Evolutionary conservation across 2,888 invertebrate genomes (phyloP).

Genomic region (Odontocolon sp.): DNA sequence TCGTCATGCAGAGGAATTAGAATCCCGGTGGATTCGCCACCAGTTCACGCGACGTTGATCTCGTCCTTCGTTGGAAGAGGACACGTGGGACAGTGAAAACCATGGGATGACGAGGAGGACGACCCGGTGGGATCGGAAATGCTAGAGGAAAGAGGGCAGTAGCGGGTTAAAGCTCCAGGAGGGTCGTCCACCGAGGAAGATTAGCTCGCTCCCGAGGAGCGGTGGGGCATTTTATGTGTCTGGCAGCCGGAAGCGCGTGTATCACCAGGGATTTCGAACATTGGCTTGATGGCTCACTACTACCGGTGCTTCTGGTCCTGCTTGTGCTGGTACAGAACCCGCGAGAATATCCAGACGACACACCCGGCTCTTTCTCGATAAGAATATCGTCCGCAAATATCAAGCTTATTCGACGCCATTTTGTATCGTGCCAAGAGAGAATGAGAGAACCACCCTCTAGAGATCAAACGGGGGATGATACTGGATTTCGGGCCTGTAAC

Average conservation of each 20-base stretch:
- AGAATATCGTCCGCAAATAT: slow-evolving; percentile 33
- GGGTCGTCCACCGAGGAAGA: slow-evolving; percentile 59
- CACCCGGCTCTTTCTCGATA: slow-evolving; percentile 27
- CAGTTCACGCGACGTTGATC: slow-evolving; percentile 18
- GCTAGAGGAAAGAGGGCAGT: slow-evolving; percentile 10
- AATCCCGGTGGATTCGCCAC: not conserved
- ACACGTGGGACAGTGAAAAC: slow-evolving; percentile 37
- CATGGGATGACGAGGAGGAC: slow-evolving; percentile 22
- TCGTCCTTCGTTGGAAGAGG: slow-evolving; percentile 25
- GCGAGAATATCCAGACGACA: slow-evolving; percentile 19
- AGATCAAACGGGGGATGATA: not conserved
- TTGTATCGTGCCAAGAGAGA: slow-evolving; percentile 26
- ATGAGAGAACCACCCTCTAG: not conserved
- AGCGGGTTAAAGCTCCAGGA: slow-evolving; percentile 43
- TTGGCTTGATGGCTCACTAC: slow-evolving; percentile 65
- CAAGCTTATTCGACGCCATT: slow-evolving; percentile 30
- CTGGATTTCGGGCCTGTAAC: not conserved
- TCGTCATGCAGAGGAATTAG: not conserved
- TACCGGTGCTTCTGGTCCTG: slow-evolving; percentile 30
- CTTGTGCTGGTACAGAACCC: slow-evolving; percentile 3
- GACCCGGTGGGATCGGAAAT: slow-evolving; percentile 15
- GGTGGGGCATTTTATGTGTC: slow-evolving; percentile 69
- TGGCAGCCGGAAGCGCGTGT: slow-evolving; percentile 70
- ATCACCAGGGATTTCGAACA: slow-evolving; percentile 73
- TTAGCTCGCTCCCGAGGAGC: slow-evolving; percentile 56